Evolutionary conservation across 2,797 vertebrate genomes (phyloP).

Genomic region (Anisognathus igniventris): DNA sequence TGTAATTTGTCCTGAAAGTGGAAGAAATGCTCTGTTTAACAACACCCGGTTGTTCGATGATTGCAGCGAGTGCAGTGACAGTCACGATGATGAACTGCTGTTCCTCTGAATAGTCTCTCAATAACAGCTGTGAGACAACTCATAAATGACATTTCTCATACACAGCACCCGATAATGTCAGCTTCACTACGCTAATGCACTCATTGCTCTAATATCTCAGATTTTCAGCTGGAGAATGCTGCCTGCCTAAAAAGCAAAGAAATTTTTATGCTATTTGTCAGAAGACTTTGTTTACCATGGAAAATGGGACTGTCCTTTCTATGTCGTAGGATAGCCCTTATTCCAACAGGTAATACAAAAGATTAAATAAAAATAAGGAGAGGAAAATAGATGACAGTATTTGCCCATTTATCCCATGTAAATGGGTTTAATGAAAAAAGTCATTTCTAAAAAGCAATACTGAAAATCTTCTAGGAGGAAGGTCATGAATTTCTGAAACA

Average conservation of each 20-base stretch:
- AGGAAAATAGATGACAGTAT: background rate
- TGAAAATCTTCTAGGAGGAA: background rate
- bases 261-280: background rate
- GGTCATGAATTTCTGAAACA: background rate
- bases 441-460: background rate
- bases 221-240: background rate
- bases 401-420: background rate
- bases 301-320: background rate
- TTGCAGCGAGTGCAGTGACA: background rate
- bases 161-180: background rate
- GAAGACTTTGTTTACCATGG: background rate
- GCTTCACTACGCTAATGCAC: background rate
- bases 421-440: background rate
- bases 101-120: background rate
- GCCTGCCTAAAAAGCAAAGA: background rate
- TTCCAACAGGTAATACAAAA: background rate
- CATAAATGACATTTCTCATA: slow-evolving; percentile 3
- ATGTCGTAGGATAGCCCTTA: background rate
- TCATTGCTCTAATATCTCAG: background rate
- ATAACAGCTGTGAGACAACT: slow-evolving; percentile 11
- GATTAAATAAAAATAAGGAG: background rate
- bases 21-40: background rate
- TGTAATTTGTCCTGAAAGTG: background rate
- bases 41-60: background rate
- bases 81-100: background rate